A percentile compares a stretch with the other conserved stretches of the same genome.
Evolutionary conservation across 1,140 invertebrate species (phyloP).

Genomic region (Aleiodes sp.): DNA sequence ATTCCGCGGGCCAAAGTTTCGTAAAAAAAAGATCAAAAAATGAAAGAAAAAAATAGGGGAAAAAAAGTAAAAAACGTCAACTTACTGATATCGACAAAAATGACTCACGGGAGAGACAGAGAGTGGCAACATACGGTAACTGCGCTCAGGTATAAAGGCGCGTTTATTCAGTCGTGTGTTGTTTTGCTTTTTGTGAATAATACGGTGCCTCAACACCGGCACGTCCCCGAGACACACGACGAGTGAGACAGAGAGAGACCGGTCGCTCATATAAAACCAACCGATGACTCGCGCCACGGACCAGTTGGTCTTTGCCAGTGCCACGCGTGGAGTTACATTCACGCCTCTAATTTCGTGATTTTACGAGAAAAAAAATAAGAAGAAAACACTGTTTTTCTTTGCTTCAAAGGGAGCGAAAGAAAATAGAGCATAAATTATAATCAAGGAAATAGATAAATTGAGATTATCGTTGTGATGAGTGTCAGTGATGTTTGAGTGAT

Average conservation of each 20-base stretch:
- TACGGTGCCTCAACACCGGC: conserved; percentile 27
- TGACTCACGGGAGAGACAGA: conserved; percentile 37
- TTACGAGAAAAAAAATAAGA: too few relatives aligned
- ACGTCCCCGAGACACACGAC: conserved; percentile 20
- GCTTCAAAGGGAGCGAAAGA: too few relatives aligned
- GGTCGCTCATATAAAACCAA: conserved; percentile 59
- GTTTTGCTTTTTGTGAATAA: conserved; percentile 20
- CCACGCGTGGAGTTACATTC: conserved; percentile 51
- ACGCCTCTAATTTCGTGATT: conserved; percentile 5
- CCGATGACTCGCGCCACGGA: conserved; percentile 51
- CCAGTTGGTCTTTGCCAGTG: conserved; percentile 56
- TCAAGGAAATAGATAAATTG: too few relatives aligned
- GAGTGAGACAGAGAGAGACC: conserved; percentile 41
- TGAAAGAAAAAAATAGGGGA: background rate
- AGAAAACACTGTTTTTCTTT: too few relatives aligned
- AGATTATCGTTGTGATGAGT: conserved; percentile 8
- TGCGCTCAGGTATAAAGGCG: conserved; percentile 16
- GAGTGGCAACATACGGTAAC: background rate
- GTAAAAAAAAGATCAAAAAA: background rate
- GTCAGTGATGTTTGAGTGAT: conserved; percentile 5
- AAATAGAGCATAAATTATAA: too few relatives aligned
- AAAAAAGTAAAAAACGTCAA: background rate
- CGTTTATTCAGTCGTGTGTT: conserved; percentile 32
- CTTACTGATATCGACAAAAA: conserved; percentile 33
- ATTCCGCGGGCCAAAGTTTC: conserved; percentile 16